Conservation (phyloP, 2,113 vertebrate genomes). For the Aspidoscelis tigris region DNA sequence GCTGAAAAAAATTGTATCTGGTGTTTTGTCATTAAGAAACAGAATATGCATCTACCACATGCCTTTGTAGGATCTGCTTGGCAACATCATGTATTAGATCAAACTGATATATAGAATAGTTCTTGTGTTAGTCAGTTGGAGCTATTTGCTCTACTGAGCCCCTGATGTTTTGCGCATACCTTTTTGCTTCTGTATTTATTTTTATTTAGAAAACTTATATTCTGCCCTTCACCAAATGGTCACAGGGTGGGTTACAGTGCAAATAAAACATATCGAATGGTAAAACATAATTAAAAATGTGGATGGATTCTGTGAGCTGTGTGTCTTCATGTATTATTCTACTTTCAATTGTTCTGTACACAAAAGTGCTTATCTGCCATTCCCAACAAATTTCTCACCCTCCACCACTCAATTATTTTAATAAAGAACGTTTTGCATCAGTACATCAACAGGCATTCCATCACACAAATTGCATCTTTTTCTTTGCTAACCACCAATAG, state of each 20-base stretch:
- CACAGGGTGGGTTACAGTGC: no score
- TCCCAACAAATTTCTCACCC: background rate
- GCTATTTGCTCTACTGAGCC: background rate
- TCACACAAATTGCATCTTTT: background rate
- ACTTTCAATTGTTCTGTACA: background rate
- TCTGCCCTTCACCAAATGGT: no score
- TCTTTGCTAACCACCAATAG: background rate
- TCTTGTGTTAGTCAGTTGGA: background rate
- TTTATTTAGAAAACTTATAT: no score
- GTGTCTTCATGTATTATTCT: background rate
- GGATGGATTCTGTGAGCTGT: background rate
- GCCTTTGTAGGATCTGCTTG: slow-evolving; percentile 14
- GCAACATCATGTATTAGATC: background rate
- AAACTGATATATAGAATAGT: background rate
- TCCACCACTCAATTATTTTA: background rate
- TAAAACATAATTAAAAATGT: background rate
- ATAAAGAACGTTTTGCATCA: background rate
- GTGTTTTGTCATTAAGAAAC: background rate
- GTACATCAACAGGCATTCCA: background rate
- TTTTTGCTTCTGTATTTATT: background rate
- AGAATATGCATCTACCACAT: background rate
- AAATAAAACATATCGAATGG: no score
- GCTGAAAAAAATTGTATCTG: background rate
- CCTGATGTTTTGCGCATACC: background rate
- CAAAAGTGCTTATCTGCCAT: background rate